phyloP scores from a whole-genome alignment of 2,113 vertebrate genomes.

The Oncorhynchus masou region DNA sequence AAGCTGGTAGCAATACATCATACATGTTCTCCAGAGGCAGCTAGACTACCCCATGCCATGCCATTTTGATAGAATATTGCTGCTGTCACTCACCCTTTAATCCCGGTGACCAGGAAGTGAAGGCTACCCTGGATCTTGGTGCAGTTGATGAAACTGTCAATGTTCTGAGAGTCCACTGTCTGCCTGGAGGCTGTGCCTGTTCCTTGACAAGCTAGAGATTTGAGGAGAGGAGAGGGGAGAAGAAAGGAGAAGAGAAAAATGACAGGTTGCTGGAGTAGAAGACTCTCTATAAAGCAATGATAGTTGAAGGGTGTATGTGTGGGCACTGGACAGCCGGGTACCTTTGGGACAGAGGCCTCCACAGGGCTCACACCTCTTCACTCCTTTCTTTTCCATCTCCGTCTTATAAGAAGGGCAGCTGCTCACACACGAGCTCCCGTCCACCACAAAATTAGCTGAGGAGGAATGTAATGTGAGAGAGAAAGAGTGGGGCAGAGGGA shows the following conservation, averaged over 20 bases:
- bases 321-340: constrained; percentile 40
- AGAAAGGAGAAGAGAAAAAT: no score
- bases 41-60: no score
- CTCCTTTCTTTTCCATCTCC: constrained; percentile 83
- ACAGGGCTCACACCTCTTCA: constrained; percentile 87
- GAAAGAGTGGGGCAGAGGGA: neutral
- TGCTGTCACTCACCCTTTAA: constrained; percentile 78
- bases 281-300: neutral
- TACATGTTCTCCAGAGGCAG: no score
- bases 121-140: constrained; percentile 91
- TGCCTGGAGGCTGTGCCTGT: constrained; percentile 69
- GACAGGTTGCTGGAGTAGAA: neutral
- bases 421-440: constrained; percentile 89
- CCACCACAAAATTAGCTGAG: constrained; percentile 86
- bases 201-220: constrained; percentile 79
- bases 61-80: neutral
- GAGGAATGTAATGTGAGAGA: neutral
- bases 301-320: neutral
- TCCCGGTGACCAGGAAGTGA: constrained; percentile 88
- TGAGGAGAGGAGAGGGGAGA: neutral
- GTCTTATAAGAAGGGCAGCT: constrained; percentile 85
- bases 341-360: constrained; percentile 89
- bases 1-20: no score
- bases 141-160: constrained; percentile 90
- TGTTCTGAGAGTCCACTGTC: constrained; percentile 87